phyloP scores from a whole-genome alignment of 2,797 vertebrate species.

The Serranus cabrilla region DNA sequence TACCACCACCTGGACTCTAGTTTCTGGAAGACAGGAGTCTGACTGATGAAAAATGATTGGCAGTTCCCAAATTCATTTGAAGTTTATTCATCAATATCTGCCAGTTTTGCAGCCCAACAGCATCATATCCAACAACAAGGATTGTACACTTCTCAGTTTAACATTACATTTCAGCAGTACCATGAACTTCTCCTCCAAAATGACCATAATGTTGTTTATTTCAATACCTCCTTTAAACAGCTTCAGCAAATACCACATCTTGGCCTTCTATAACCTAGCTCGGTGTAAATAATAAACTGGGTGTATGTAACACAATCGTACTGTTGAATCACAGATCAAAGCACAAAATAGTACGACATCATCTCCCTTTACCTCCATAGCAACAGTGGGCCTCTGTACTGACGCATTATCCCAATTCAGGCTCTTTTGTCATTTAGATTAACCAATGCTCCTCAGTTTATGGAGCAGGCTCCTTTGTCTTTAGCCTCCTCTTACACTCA shows the following conservation, averaged over 20 bases:
- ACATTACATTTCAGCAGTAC: not conserved
- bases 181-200: slow-evolving; percentile 12
- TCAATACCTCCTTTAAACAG: not conserved
- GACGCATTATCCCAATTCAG: slow-evolving; percentile 73
- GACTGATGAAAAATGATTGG: too few relatives aligned
- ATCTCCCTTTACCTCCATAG: slow-evolving; percentile 77
- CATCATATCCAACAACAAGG: slow-evolving; percentile 6
- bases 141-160: not conserved
- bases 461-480: slow-evolving; percentile 73
- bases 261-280: not conserved
- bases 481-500: slow-evolving; percentile 61
- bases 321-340: slow-evolving; percentile 68
- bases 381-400: slow-evolving; percentile 76
- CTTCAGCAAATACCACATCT: not conserved
- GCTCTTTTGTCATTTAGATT: slow-evolving; percentile 87
- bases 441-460: slow-evolving; percentile 71
- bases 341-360: slow-evolving; percentile 58
- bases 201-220: not conserved
- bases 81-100: not conserved
- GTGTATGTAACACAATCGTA: slow-evolving; percentile 41
- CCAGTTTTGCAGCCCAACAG: not conserved
- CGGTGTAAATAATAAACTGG: slow-evolving; percentile 13
- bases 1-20: too few relatives aligned
- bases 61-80: not conserved
- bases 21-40: too few relatives aligned